Base-by-base conservation (phyloP, 92 coral and sea anemone genomes). In the Epizoanthus rinbou region DNA sequence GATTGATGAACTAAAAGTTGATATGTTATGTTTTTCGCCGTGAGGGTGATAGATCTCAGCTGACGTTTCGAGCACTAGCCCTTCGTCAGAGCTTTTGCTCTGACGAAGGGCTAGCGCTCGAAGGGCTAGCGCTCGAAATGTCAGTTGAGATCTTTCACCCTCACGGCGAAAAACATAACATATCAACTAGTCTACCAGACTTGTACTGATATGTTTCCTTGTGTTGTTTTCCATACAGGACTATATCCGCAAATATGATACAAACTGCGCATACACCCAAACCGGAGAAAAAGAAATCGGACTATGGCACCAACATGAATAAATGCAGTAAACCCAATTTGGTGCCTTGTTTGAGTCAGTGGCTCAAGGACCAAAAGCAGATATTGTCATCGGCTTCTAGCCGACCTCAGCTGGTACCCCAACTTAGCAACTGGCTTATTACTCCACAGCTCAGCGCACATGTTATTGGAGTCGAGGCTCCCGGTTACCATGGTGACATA, bases 401-500 rank as follows among this genome's bases (percentile, higher is more conserved):
- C 39, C 82, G 82, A 24, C 82, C 82, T 39, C 71, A 62, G 71
- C 35, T 78, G 15, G 82, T 78, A 33, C 82, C 82, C 1, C 82
- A 78, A 21, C 82, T 78, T 3, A 78, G 82, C 64, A 78, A 78
- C 19, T 78, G 82, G 82, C 66, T 78, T 22, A 78, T 78, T 2
- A 59, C 60, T 24, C 70, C 59, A 8, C 71, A 78, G 18, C 71
- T 78, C 33, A 78, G 58, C 9, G 70, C 71, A 4, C 82, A 78
- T 69, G 71, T 78, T 69, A 60, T 78, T 62, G 82, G 82, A 41
- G 71, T 78, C 23, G 82, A 78, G 66, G 82, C 82, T 59, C 82
- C 82, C 3, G 82, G 82, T 9, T 78, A 78, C 47, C 82, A 78
- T 57, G 82, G 70, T 59, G 82, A 69, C 21, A 60, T 21, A 69